Evolutionary conservation across 2,888 invertebrate genomes (phyloP), one percentile per base, ranked within the genome.

Genomic region (Phania funesta): DNA sequence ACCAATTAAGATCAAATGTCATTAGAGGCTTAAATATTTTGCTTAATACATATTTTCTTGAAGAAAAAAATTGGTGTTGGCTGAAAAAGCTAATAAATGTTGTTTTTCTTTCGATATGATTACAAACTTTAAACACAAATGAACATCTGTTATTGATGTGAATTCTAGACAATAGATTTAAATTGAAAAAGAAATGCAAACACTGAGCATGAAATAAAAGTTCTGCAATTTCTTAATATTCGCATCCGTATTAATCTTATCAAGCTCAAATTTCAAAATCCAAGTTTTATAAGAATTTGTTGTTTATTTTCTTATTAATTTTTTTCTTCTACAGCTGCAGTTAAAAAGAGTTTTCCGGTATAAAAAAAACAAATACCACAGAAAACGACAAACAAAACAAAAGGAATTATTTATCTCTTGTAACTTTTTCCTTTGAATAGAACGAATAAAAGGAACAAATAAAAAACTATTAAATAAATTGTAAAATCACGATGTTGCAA

Each of bases 401-500:
- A 78, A 64, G 75, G 70, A 82, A 82, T 82, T 78, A 75, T 82
- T 82, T 78, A 82, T 82, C 78, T 75, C 41, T 70, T 78, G 78
- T 78, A 78, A 78, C 77, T 77, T 54, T 82, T 82, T 68, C 73
- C 56, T 64, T 67, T 74, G 82, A 78, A 82, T 60, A 60, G 74
- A 65, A 78, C 52, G 46, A 67, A 75, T 11, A 50, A 54, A 68
- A 48, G 16, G 56, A 52, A 32, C 0, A 9, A 73, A 60, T 18
- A 20, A 41, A 65, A 26, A 16, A 60, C 74, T 75, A 78, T 78
- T 78, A 82, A 82, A 82, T 82, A 82, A 82, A 82, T 82, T 82
- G 82, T 78, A 75, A 82, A 82, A 82, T 82, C 82, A 82, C 80
- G 83, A 80, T 83, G 83, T 76, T 80, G 76, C 83, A 80, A 76